These are phyloP conservation scores for Arothron firmamentum DNA, from an alignment of 2,113 vertebrate species.

Conservation along the genomic window DNA sequence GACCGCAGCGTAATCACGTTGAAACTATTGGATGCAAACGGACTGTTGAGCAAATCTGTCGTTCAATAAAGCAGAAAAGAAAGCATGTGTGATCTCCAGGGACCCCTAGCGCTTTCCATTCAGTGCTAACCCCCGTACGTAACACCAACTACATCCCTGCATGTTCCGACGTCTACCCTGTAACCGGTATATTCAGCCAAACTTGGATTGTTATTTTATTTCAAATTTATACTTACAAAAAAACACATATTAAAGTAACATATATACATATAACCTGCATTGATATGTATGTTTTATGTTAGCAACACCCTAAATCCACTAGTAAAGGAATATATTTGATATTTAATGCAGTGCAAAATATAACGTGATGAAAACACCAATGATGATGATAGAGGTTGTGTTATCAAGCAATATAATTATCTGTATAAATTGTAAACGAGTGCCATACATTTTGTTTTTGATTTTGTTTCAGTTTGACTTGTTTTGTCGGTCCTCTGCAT, in stretches of 20 bases:
- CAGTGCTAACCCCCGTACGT: constrained; percentile 25
- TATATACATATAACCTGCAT: constrained; percentile 45
- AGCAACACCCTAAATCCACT: constrained; percentile 73
- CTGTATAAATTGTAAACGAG: constrained; percentile 45
- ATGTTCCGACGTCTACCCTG: constrained; percentile 57
- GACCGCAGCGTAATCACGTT: constrained; percentile 45
- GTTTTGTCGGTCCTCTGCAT: constrained; percentile 48
- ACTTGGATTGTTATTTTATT: constrained; percentile 72
- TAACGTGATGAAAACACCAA: constrained; percentile 39
- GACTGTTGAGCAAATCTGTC: constrained; percentile 15
- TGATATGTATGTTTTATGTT: constrained; percentile 66
- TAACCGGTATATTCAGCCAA: constrained; percentile 46
- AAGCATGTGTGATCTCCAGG: constrained; percentile 59
- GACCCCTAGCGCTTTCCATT: constrained; percentile 49
- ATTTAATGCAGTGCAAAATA: constrained; percentile 65
- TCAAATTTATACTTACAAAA: constrained; percentile 64
- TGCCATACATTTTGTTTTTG: constrained; percentile 56
- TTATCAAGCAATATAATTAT: constrained; percentile 70
- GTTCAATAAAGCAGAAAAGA: constrained; percentile 15
- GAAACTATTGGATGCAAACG: constrained; percentile 42
- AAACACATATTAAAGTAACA: constrained; percentile 47
- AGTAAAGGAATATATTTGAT: constrained; percentile 72
- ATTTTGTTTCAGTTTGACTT: constrained; percentile 30
- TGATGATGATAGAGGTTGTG: constrained; percentile 51
- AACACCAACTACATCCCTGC: constrained; percentile 38